A percentile compares a stretch with the other conserved stretches of the same genome.
Conservation (phyloP, 2,113 vertebrate species). For the Onychostruthus taczanowskii region DNA sequence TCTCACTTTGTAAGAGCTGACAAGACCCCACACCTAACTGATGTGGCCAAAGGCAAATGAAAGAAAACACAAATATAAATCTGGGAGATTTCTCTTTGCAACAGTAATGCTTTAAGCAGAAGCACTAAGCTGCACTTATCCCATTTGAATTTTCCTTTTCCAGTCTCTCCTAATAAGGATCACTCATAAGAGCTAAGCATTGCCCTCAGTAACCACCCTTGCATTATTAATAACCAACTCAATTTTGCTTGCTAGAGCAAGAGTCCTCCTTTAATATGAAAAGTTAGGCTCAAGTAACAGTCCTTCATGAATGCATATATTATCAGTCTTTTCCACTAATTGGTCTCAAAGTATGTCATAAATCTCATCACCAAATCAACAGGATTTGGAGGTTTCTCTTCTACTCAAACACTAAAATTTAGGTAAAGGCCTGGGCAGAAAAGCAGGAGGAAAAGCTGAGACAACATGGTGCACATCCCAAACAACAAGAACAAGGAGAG, state of each 20-base stretch:
- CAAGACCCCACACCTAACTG: neutral
- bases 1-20: neutral
- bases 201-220: conserved; percentile 43
- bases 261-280: conserved; percentile 8
- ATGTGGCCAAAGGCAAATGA: neutral
- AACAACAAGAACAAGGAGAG: neutral
- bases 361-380: conserved; percentile 3
- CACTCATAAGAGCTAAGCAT: conserved; percentile 22
- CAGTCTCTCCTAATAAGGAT: conserved; percentile 28
- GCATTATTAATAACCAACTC: conserved; percentile 53
- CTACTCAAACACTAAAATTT: neutral
- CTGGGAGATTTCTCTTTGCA: neutral
- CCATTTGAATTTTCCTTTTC: conserved; percentile 34
- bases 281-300: conserved; percentile 8
- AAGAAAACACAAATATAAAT: neutral
- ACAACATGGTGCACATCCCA: neutral
- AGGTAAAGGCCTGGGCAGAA: neutral
- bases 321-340: conserved; percentile 1
- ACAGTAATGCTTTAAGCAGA: neutral
- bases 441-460: neutral
- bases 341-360: neutral
- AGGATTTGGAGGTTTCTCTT: neutral
- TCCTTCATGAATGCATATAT: neutral
- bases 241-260: conserved; percentile 37
- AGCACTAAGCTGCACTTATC: conserved; percentile 11